Evolutionary conservation across 2,113 vertebrate species (phyloP).

Genomic region (Centropus unirufus): DNA sequence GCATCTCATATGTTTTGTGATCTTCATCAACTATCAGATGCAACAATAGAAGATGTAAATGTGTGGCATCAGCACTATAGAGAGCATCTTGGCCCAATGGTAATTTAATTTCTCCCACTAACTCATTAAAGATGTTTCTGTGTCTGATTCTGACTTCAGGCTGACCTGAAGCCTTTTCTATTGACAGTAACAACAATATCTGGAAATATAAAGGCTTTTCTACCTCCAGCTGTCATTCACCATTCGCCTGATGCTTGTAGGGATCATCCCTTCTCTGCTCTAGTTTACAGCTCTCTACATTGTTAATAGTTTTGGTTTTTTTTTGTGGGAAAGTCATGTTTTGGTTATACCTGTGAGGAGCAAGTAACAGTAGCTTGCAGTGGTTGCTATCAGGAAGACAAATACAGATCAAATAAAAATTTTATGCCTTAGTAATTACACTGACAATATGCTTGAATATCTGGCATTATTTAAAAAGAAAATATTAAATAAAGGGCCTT

Average conservation of each 20-base stretch:
- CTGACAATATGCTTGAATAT: neutral
- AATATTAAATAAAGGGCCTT: neutral
- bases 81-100: neutral
- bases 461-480: neutral
- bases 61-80: neutral
- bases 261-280: neutral
- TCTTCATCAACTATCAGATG: neutral
- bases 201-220: neutral
- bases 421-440: neutral
- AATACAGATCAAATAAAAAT: neutral
- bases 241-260: neutral
- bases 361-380: neutral
- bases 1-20: neutral
- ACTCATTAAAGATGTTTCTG: neutral
- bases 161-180: neutral
- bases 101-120: neutral
- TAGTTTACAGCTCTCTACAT: neutral
- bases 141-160: neutral
- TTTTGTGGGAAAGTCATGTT: neutral
- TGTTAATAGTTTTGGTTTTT: neutral
- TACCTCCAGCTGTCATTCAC: neutral
- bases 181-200: neutral
- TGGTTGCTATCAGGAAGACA: neutral
- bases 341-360: fast-evolving
- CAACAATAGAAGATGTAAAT: neutral